phyloP scores from a whole-genome alignment of 2,113 vertebrate species.

The Cololabis saira region DNA sequence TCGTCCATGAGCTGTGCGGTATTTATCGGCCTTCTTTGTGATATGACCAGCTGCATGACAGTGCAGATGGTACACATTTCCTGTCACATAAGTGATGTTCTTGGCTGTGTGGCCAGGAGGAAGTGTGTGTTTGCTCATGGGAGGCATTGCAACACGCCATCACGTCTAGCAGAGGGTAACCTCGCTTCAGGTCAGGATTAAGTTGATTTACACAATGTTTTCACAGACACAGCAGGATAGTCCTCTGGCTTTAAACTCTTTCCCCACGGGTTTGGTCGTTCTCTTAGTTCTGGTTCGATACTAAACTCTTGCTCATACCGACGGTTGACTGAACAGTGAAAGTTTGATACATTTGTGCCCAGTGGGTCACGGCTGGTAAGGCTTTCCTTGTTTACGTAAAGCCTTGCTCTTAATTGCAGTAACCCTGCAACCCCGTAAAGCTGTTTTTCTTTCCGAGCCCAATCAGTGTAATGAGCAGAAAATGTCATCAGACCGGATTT shows the following conservation, averaged over 20 bases:
- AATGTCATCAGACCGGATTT: not conserved
- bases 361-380: too few relatives aligned
- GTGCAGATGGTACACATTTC: slow-evolving; percentile 72
- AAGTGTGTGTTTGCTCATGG: slow-evolving; percentile 59
- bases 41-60: slow-evolving; percentile 23
- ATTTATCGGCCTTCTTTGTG: slow-evolving; percentile 25
- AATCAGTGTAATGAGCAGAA: not conserved
- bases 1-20: slow-evolving; percentile 9
- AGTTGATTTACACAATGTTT: slow-evolving; percentile 26
- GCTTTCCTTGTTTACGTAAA: too few relatives aligned
- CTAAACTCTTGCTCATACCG: too few relatives aligned
- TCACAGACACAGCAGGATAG: slow-evolving; percentile 8
- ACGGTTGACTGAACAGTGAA: too few relatives aligned
- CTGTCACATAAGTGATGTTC: slow-evolving; percentile 50
- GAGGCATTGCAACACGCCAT: slow-evolving; percentile 37
- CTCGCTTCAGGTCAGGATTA: slow-evolving; percentile 16
- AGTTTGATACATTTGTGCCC: too few relatives aligned
- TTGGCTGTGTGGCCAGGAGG: slow-evolving; percentile 39
- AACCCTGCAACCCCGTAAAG: too few relatives aligned
- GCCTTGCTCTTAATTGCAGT: too few relatives aligned
- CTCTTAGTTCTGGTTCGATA: too few relatives aligned
- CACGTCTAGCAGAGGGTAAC: slow-evolving; percentile 17
- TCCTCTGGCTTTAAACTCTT: too few relatives aligned
- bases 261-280: too few relatives aligned
- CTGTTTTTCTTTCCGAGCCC: not conserved